phyloP scores from a whole-genome alignment of 2,113 vertebrate species.

The Patagioenas fasciata region DNA sequence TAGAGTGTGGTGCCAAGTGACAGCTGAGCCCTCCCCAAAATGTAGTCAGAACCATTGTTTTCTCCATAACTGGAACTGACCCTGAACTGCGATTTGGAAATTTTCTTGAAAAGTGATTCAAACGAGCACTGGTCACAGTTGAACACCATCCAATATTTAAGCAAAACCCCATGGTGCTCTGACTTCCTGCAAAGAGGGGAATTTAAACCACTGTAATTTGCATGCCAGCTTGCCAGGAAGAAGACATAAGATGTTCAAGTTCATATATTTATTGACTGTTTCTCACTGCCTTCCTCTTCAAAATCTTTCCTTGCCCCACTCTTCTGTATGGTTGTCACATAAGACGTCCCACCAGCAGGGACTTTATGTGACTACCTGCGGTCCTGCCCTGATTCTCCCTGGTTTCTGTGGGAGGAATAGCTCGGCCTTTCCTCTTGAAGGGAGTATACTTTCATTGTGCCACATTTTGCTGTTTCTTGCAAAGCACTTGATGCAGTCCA shows the following conservation, averaged over 20 bases:
- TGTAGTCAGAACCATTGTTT: neutral
- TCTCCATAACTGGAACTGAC: neutral
- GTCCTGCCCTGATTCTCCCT: neutral
- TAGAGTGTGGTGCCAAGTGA: neutral
- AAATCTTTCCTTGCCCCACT: neutral
- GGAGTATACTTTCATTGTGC: neutral
- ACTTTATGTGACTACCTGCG: too few species aligned
- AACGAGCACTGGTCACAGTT: neutral
- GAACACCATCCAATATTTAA: neutral
- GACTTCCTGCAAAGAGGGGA: neutral
- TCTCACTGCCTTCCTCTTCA: neutral
- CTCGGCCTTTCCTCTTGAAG: neutral
- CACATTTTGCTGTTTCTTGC: neutral
- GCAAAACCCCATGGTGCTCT: accelerated
- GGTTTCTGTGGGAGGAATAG: neutral
- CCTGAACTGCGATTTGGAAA: neutral
- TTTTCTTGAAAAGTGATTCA: neutral
- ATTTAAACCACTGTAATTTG: neutral
- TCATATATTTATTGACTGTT: neutral
- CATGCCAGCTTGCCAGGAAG: neutral
- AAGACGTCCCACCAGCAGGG: neutral
- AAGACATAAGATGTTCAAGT: neutral
- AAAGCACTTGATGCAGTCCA: neutral
- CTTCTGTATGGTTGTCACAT: neutral
- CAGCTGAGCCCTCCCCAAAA: neutral